A percentile compares a stretch with the other conserved stretches of the same genome.
phyloP scores from a whole-genome alignment of 2,888 invertebrate species.

The Ischnus inquisitorius region DNA sequence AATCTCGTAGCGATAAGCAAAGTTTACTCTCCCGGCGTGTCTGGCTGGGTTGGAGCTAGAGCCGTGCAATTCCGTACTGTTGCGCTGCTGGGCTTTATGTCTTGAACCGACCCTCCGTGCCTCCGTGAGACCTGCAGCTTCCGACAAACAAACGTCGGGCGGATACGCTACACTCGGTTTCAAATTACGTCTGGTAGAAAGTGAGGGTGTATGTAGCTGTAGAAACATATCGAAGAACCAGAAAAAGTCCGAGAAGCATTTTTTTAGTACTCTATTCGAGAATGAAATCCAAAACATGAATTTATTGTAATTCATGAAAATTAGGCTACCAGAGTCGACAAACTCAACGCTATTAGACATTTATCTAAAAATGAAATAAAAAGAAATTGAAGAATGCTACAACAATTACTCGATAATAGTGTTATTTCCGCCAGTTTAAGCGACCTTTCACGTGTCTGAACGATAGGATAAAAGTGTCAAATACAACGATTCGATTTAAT shows the following conservation, averaged over 20 bases:
- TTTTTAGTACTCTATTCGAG: not conserved
- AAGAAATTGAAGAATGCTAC: too few species aligned
- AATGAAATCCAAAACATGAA: not conserved
- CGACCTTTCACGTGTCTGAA: too few species aligned
- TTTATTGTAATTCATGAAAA: too few species aligned
- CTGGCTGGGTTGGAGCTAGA: slow-evolving; percentile 1
- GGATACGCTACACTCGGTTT: slow-evolving; percentile 26
- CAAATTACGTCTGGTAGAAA: slow-evolving; percentile 16
- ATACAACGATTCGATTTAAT: too few species aligned
- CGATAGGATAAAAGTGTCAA: too few species aligned
- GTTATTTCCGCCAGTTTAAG: too few species aligned
- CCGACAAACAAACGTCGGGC: slow-evolving; percentile 54
- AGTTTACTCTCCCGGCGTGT: slow-evolving; percentile 67
- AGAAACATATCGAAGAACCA: not conserved
- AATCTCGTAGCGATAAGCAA: slow-evolving; percentile 69
- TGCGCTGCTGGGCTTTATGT: slow-evolving; percentile 18
- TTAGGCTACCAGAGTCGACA: too few species aligned
- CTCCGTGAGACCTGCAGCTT: slow-evolving; percentile 12
- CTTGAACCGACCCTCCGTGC: not conserved
- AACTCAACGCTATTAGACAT: too few species aligned
- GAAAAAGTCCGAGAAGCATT: not conserved
- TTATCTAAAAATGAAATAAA: too few species aligned
- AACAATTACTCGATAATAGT: too few species aligned
- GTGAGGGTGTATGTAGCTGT: not conserved
- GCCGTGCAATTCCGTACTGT: not conserved